phyloP scores from a whole-genome alignment of 1,140 invertebrate genomes.

The Chironomus striatipennis region DNA sequence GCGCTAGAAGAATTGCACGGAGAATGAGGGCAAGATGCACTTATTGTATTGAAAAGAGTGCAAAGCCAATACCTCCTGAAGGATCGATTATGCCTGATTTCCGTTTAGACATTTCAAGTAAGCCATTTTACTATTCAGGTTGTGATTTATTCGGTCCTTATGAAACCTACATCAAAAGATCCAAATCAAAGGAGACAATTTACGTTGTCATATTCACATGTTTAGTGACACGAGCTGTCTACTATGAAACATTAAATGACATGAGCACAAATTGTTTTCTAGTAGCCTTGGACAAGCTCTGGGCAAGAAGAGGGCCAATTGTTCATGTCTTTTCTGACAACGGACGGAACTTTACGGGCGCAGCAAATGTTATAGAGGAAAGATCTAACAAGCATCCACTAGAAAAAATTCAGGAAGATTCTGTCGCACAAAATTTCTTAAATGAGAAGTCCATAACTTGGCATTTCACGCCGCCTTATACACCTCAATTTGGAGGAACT shows the following conservation, averaged over 20 bases:
- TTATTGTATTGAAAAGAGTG: not conserved
- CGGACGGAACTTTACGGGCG: slow-evolving; percentile 31
- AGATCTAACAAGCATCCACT: not conserved
- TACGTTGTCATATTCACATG: slow-evolving; percentile 31
- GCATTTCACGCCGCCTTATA: slow-evolving; percentile 30
- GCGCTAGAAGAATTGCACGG: slow-evolving; percentile 21
- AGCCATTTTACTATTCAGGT: slow-evolving; percentile 29
- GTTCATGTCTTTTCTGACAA: slow-evolving; percentile 28
- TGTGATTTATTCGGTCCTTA: slow-evolving; percentile 32
- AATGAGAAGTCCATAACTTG: not conserved
- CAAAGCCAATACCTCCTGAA: slow-evolving; percentile 15
- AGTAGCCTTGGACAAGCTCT: not conserved
- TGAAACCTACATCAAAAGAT: slow-evolving; percentile 26
- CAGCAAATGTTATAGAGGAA: too few species aligned
- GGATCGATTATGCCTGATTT: slow-evolving; percentile 16
- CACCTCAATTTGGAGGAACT: slow-evolving; percentile 31
- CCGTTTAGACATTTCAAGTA: not conserved
- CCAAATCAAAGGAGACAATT: slow-evolving; percentile 27
- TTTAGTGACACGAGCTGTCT: slow-evolving; percentile 29
- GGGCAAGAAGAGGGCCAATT: not conserved
- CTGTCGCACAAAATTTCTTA: too few species aligned
- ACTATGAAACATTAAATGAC: slow-evolving; percentile 28
- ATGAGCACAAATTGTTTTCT: slow-evolving; percentile 23
- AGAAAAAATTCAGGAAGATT: too few species aligned
- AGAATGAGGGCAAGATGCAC: not conserved